Base-by-base conservation (phyloP, 2,113 vertebrate species). In the Oreochromis aureus region DNA sequence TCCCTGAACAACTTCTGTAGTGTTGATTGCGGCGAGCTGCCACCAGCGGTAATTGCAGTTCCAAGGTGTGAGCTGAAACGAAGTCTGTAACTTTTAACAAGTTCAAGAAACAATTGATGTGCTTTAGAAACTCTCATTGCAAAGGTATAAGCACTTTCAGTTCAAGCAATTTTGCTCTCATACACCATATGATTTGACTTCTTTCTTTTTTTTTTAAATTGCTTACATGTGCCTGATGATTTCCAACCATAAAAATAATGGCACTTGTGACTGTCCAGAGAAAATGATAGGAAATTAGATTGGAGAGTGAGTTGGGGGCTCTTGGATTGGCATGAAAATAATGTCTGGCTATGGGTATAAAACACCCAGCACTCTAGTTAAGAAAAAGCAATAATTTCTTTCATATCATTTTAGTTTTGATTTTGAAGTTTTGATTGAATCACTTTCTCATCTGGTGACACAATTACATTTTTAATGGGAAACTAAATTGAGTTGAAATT, bases 381-480 rank as follows among this genome's bases (percentile, higher is more conserved):
- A 83, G 78, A 81, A 30, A 84, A 85, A 27, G 16, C 69, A 86
- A 48, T 86, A 61, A 90, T 91, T 88, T 89, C 13, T 66, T 79
- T 86, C 79, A 79, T 80, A 82, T 92, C 27, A 69, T 89, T 93
- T 88, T 55, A 85, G 27, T 88, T 91, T 89, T 91, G 89, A 91
- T 91, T 91, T 87, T 76, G 53, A 91, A 88, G 88, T 92, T 90
- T 83, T 89, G 87, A 93, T 93, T 91, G 88, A 93, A 83, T 91
- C 82, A 53, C 66, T 90, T 80, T 92, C 85, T 90, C 91, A 86
- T 89, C 86, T 66, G 39, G 46, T 80, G 55, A 59, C 10, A 54
- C 86, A 91, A 93, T 95, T 91, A 90, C 39, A 86, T 87, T 91
- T 93, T 92, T 91, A 93, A 93, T 92, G 85, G 80, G 80, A 90